Evolutionary conservation across 2,113 vertebrate species (phyloP), one percentile per base, ranked within the genome.

Genomic region (Nerophis lumbriciformis): DNA sequence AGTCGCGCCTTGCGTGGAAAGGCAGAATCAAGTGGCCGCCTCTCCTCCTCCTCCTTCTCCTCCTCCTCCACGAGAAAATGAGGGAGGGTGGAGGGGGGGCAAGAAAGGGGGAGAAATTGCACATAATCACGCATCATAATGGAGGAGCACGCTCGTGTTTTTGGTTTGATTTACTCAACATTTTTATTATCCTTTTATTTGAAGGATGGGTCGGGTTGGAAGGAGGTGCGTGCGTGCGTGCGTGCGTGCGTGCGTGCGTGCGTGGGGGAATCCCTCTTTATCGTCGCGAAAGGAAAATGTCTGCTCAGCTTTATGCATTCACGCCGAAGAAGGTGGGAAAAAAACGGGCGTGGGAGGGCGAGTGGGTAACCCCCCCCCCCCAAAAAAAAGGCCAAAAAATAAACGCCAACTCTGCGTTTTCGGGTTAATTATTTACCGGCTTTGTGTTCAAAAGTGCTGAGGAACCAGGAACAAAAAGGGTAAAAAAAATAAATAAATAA

Each of bases 391-490:
- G 28, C 77, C 38, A 47, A 91, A 90, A 95, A 94, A 90, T 78
- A 90, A 83, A 83, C 76, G 92, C 92, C 83, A 90, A 89, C 81
- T 91, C 88, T 68, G 86, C 90, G 80, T 89, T 89, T 90, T 90
- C 48, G 88, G 79, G 90, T 90, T 94, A 96, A 95, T 94, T 91
- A 95, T 95, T 94, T 91, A 94, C 93, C 87, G 3, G 85, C 89
- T 90, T 92, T 90, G 94, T 94, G 89, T 92, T 80, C 69, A 89
- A 95, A 94, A 85, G 79, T 68, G 76, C 84, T 69, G 48, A 53
- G 38, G 37, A 15, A 9, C 19, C 50, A 57, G 58, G 38, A 8
- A 9, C 6, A 14, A 54, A 13, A 54, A 37, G 13, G 53, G 7
- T 8, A 6, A 19, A 56, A 28, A 28, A 28, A 28, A n/a, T n/a